These are phyloP conservation scores for Phylloscopus trochiloides DNA, from an alignment of 2,113 vertebrate genomes.

Conservation along the genomic window DNA sequence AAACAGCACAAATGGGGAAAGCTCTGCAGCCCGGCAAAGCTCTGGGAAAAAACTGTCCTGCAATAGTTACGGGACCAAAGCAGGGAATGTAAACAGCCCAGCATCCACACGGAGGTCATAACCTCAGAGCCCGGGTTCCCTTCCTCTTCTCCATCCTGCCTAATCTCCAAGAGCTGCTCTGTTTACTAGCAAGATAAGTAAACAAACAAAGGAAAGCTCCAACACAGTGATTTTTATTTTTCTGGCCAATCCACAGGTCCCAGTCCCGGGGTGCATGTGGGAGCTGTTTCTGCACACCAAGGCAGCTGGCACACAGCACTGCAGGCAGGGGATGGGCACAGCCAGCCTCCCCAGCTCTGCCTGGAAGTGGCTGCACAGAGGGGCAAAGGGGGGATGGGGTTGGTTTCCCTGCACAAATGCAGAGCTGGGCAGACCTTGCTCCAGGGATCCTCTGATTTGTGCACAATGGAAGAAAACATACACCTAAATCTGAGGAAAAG, in stretches of 20 bases:
- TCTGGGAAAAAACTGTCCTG: not conserved
- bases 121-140: not conserved
- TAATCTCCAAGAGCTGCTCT: conserved; percentile 34
- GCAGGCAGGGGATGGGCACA: accelerated
- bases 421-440: not conserved
- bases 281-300: not conserved
- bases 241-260: not conserved
- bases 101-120: conserved; percentile 39
- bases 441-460: not conserved
- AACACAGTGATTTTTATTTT: not conserved
- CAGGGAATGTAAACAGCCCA: conserved; percentile 60
- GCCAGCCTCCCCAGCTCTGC: not conserved
- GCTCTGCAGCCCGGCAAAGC: not conserved
- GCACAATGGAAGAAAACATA: not conserved
- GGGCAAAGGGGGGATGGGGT: accelerated
- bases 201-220: conserved; percentile 41
- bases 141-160: conserved; percentile 7
- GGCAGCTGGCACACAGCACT: not conserved
- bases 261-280: not conserved
- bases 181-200: conserved; percentile 31
- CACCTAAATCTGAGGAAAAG: not conserved
- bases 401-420: accelerated
- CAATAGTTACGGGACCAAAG: not conserved
- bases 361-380: accelerated
- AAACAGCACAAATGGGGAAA: not conserved